Evolutionary conservation across 2,113 vertebrate genomes (phyloP).

Genomic region (Acrocephalus arundinaceus): DNA sequence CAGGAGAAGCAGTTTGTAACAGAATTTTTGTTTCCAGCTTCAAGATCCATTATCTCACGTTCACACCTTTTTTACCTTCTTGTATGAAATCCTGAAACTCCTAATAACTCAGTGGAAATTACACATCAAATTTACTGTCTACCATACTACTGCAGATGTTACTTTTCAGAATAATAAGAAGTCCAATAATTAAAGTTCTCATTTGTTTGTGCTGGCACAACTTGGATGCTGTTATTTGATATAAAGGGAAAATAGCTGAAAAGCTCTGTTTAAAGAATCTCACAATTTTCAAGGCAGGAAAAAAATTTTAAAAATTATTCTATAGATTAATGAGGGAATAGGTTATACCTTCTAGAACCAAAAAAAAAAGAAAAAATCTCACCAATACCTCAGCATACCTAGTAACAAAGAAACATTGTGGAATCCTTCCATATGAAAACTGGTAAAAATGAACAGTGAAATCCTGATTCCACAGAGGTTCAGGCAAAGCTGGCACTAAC

Average conservation of each 20-base stretch:
- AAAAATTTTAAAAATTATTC: not conserved
- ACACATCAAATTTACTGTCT: not conserved
- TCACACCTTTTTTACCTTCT: not conserved
- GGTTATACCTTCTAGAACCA: not conserved
- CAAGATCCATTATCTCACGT: not conserved
- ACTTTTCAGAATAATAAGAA: not conserved
- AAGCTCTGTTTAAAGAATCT: not conserved
- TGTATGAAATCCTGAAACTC: not conserved
- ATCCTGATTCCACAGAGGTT: not conserved
- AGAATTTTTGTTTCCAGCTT: not conserved
- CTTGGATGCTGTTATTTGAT: not conserved
- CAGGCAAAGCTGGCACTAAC: not conserved
- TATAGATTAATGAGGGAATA: not conserved
- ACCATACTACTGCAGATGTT: not conserved
- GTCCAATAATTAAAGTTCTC: not conserved
- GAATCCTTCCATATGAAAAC: not conserved
- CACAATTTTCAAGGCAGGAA: not conserved
- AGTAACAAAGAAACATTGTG: not conserved
- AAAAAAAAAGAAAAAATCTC: not conserved
- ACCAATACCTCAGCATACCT: not conserved
- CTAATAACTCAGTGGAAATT: not conserved
- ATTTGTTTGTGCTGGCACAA: slow-evolving; percentile 7
- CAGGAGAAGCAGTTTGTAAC: not conserved
- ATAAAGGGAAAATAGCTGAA: not conserved
- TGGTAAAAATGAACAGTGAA: not conserved